Percentiles rank a stretch among this genome's conserved stretches.
Conservation (phyloP, 2,888 invertebrate species). For the Ectropis crepuscularia region DNA sequence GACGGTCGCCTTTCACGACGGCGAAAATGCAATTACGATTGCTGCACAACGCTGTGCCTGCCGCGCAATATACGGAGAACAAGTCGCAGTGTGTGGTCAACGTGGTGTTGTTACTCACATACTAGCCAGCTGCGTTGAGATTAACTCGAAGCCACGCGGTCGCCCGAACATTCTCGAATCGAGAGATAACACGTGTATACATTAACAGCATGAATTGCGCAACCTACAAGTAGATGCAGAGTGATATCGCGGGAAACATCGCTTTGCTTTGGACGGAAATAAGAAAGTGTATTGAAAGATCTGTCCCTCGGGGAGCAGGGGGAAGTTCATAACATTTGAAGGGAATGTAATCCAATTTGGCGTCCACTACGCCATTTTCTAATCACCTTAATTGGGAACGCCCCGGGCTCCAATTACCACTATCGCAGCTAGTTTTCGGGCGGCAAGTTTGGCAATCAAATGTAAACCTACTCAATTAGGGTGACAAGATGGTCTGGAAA, state of each 20-base stretch:
- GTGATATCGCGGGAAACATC: slow-evolving; percentile 52
- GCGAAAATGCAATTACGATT: slow-evolving; percentile 71
- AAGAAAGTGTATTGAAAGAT: slow-evolving; percentile 36
- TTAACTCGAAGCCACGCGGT: slow-evolving; percentile 63
- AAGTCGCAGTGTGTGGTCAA: background rate
- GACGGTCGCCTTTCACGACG: slow-evolving; percentile 72
- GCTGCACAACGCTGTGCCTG: slow-evolving; percentile 52
- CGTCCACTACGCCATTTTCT: slow-evolving; percentile 59
- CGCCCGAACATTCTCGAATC: slow-evolving; percentile 74
- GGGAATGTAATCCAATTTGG: slow-evolving; percentile 65
- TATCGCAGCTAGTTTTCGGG: slow-evolving; percentile 55
- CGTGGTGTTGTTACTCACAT: slow-evolving; percentile 33
- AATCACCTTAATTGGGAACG: slow-evolving; percentile 68
- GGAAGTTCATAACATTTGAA: slow-evolving; percentile 51
- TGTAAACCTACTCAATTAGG: slow-evolving; percentile 46
- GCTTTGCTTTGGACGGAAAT: slow-evolving; percentile 17
- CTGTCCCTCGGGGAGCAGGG: slow-evolving; percentile 47
- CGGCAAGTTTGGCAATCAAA: slow-evolving; percentile 46
- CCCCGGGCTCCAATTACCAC: slow-evolving; percentile 60
- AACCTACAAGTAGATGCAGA: slow-evolving; percentile 49
- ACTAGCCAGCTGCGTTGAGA: slow-evolving; percentile 41
- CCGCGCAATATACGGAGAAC: slow-evolving; percentile 43
- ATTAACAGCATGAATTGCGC: slow-evolving; percentile 69
- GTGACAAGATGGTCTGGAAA: slow-evolving; percentile 47
- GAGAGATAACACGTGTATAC: slow-evolving; percentile 74